A percentile compares a stretch with the other conserved stretches of the same genome.
Conservation (phyloP, 2,113 vertebrate genomes). For the Octodon degus region DNA sequence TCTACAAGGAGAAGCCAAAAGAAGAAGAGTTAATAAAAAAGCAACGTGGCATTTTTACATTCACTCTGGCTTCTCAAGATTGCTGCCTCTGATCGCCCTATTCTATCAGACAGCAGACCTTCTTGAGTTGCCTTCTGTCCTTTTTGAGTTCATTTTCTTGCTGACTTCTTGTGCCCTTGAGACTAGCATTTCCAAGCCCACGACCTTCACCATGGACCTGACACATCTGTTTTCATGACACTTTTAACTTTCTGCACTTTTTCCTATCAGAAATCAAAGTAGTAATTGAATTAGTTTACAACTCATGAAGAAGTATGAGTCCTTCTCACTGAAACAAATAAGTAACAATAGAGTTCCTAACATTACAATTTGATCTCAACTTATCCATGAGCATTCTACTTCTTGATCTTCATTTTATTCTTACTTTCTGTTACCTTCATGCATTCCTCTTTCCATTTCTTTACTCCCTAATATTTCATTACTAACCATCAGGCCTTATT, state of each 20-base stretch:
- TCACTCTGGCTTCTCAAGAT: not conserved
- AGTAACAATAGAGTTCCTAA: not conserved
- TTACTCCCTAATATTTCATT: not conserved
- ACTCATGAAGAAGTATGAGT: not conserved
- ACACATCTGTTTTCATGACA: not conserved
- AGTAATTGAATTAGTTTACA: not conserved
- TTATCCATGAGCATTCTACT: not conserved
- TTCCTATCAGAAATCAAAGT: not conserved
- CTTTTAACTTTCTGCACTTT: not conserved
- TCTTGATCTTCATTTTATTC: not conserved
- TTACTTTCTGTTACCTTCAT: not conserved
- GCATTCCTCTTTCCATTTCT: not conserved
- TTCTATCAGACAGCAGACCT: not conserved
- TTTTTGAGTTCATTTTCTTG: not conserved
- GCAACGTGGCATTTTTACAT: not conserved
- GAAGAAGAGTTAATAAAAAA: constrained; percentile 15
- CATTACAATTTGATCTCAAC: not conserved
- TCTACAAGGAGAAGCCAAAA: constrained; percentile 59
- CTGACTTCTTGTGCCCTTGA: not conserved
- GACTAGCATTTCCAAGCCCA: not conserved
- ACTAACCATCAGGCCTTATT: not conserved
- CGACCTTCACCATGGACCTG: not conserved
- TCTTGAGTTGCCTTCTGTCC: too few relatives aligned
- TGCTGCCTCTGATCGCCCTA: not conserved
- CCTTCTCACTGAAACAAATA: not conserved